A percentile compares a stretch with the other conserved stretches of the same genome.
phyloP scores from a whole-genome alignment of 53 echinoderm and acorn worm species.

The Glandiceps talaboti region DNA sequence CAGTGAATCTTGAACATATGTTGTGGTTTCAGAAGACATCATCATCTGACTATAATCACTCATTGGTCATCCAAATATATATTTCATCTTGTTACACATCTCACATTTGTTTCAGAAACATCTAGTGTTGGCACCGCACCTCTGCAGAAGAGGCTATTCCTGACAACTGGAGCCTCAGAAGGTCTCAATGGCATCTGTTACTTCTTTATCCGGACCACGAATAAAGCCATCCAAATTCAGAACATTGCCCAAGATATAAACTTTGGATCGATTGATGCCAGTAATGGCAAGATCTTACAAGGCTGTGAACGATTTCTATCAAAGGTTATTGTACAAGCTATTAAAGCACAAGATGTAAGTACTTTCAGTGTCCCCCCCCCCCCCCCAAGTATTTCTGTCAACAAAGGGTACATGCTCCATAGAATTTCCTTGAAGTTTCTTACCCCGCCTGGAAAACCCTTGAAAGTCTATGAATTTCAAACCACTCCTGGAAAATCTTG shows the following conservation, averaged over 20 bases:
- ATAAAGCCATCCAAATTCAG: slow-evolving; percentile 57
- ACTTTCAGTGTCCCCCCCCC: too few species aligned
- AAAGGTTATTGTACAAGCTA: slow-evolving; percentile 85
- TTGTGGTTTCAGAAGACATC: too few species aligned
- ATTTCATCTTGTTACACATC: too few species aligned
- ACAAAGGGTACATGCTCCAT: too few species aligned
- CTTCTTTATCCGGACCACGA: slow-evolving; percentile 76
- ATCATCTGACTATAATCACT: too few species aligned
- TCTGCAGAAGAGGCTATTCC: slow-evolving; percentile 72
- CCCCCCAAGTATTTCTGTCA: too few species aligned
- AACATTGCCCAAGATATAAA: slow-evolving; percentile 88
- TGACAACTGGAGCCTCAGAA: slow-evolving; percentile 86
- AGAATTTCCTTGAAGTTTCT: too few species aligned
- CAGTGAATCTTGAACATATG: too few species aligned
- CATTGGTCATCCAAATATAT: too few species aligned
- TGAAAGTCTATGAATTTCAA: too few species aligned
- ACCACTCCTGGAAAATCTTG: too few species aligned
- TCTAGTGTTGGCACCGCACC: slow-evolving; percentile 66
- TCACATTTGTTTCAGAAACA: slow-evolving; percentile 48
- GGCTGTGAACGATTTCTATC: slow-evolving; percentile 63
- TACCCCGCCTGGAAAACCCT: too few species aligned
- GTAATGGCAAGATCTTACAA: slow-evolving; percentile 74
- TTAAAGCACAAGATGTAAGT: slow-evolving; percentile 77
- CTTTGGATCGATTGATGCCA: slow-evolving; percentile 84
- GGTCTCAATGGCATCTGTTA: slow-evolving; percentile 89